A percentile compares a stretch with the other conserved stretches of the same genome.
phyloP scores from a whole-genome alignment of 2,797 vertebrate species.

The Eospalax fontanierii region DNA sequence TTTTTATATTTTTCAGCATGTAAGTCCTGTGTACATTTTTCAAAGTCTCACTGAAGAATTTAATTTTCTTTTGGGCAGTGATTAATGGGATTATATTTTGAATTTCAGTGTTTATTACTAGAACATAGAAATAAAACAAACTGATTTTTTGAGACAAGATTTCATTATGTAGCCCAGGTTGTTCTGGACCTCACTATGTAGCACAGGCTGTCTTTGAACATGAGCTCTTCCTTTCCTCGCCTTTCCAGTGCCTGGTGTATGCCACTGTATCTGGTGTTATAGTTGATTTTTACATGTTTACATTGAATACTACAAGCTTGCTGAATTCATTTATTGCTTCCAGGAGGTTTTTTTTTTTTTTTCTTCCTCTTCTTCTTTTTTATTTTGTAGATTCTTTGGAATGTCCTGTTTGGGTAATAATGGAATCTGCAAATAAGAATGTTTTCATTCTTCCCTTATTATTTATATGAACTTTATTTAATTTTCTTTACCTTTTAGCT shows the following conservation, averaged over 20 bases:
- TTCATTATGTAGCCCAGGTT: not conserved
- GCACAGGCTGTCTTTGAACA: not conserved
- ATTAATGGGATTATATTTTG: not conserved
- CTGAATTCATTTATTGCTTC: not conserved
- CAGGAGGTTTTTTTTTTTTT: not conserved
- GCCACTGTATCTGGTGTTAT: no score
- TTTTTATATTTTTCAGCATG: slow-evolving; percentile 49
- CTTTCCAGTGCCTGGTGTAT: not conserved
- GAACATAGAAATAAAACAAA: not conserved
- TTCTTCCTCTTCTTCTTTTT: no score
- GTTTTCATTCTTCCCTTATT: slow-evolving; percentile 6
- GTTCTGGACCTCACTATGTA: not conserved
- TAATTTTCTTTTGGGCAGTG: not conserved
- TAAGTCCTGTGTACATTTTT: not conserved
- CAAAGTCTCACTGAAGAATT: not conserved
- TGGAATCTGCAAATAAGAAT: not conserved
- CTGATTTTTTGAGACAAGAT: not conserved
- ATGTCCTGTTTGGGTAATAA: not conserved
- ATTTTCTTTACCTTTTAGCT: slow-evolving; percentile 17
- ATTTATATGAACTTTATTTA: slow-evolving; percentile 16
- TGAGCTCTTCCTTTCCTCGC: not conserved
- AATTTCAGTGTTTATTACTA: not conserved
- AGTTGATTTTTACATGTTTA: not conserved
- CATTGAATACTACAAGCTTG: not conserved
- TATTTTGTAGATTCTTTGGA: slow-evolving; percentile 10